These are phyloP conservation scores for Zoanthus solanderi DNA, from an alignment of 92 coral and sea anemone species.

Conservation along the genomic window DNA sequence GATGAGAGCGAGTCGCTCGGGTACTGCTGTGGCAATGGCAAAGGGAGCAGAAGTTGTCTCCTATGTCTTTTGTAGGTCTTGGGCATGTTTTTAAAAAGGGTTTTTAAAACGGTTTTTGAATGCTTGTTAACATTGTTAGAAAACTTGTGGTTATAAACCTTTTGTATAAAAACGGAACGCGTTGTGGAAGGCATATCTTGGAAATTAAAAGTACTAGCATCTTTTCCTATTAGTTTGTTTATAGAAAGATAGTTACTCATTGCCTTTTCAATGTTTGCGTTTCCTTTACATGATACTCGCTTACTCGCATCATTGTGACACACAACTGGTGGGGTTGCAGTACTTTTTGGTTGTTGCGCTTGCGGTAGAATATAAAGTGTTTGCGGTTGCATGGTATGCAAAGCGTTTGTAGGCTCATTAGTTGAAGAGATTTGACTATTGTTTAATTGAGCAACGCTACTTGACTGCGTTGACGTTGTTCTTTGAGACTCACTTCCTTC, in stretches of 20 bases:
- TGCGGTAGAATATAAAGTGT: slow-evolving; percentile 45
- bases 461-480: slow-evolving; percentile 1
- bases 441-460: slow-evolving; percentile 12
- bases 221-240: background rate
- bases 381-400: slow-evolving; percentile 35
- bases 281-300: slow-evolving; percentile 33
- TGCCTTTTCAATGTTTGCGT: slow-evolving; percentile 1
- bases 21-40: slow-evolving; percentile 10
- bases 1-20: background rate
- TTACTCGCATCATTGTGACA: slow-evolving; percentile 34
- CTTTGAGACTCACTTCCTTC: slow-evolving; percentile 33
- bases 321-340: background rate
- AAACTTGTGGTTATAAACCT: background rate
- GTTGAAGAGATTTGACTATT: background rate
- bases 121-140: background rate
- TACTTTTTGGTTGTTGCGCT: slow-evolving; percentile 8
- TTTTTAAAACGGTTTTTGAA: background rate
- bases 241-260: background rate
- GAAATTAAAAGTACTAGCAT: background rate
- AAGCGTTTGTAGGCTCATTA: slow-evolving; percentile 25
- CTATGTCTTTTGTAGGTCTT: slow-evolving; percentile 10
- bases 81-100: background rate
- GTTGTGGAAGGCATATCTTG: background rate
- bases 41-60: slow-evolving; percentile 26
- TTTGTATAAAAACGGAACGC: background rate